Percentiles rank a stretch among this genome's conserved stretches.
These are phyloP conservation scores for Orussus abietinus DNA, from an alignment of 1,140 invertebrate genomes.

Conservation along the genomic window DNA sequence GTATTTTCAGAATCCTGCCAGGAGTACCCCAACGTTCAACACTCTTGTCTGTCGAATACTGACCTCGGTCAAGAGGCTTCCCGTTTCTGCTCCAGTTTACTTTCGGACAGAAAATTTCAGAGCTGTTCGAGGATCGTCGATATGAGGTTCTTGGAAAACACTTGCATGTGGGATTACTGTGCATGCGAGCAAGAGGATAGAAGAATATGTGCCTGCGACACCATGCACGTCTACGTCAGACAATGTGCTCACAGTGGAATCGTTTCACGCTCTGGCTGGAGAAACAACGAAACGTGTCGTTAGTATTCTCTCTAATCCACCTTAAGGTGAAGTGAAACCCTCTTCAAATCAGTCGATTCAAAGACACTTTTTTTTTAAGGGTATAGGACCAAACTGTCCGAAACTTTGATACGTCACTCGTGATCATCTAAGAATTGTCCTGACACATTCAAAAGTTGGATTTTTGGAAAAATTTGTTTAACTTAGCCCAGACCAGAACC, in stretches of 20 bases:
- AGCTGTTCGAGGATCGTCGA: conserved; percentile 62
- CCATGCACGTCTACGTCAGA: conserved; percentile 71
- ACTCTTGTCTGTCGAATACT: conserved; percentile 47
- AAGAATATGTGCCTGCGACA: conserved; percentile 69
- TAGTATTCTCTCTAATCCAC: conserved; percentile 48
- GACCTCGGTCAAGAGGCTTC: conserved; percentile 53
- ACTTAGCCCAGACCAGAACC: too few species aligned
- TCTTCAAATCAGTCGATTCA: too few species aligned
- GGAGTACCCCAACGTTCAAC: conserved; percentile 51
- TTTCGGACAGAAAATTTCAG: conserved; percentile 61
- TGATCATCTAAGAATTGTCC: too few species aligned
- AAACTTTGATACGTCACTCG: too few species aligned
- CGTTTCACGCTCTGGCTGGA: conserved; percentile 64
- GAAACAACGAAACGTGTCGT: conserved; percentile 72
- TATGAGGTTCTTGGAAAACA: conserved; percentile 55
- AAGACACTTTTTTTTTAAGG: too few species aligned
- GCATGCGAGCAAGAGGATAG: conserved; percentile 58
- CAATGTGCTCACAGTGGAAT: conserved; percentile 69
- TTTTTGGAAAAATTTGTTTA: too few species aligned
- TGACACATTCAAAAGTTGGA: too few species aligned
- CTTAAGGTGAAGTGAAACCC: conserved; percentile 1
- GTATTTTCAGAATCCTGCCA: conserved; percentile 60
- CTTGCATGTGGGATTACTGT: conserved; percentile 77
- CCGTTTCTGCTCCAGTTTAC: conserved; percentile 61
- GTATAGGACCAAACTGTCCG: too few species aligned